Percentiles rank a stretch among this genome's conserved stretches.
Conservation (phyloP, 2,797 vertebrate species). For the Pelobates cultripes region DNA sequence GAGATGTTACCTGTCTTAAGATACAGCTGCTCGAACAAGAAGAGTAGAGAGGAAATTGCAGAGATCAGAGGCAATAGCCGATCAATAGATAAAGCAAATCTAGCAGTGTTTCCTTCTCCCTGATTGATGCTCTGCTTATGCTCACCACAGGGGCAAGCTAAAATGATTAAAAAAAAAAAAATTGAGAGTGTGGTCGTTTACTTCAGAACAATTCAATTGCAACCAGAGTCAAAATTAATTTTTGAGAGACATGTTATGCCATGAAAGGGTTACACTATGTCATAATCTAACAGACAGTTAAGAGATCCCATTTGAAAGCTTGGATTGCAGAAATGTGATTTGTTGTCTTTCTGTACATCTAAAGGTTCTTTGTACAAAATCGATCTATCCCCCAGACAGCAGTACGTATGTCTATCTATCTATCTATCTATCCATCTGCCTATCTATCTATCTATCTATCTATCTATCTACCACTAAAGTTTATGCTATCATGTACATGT, state of each 20-base stretch:
- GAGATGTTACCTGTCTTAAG: constrained; percentile 53
- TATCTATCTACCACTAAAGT: no score
- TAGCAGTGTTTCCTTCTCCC: constrained; percentile 36
- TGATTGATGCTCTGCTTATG: constrained; percentile 52
- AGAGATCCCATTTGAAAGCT: constrained; percentile 53
- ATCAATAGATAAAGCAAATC: constrained; percentile 57
- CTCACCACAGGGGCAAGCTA: constrained; percentile 44
- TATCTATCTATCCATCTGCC: no score
- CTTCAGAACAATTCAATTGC: not conserved
- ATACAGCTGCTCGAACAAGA: constrained; percentile 50
- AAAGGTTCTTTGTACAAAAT: not conserved
- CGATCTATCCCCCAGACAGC: no score
- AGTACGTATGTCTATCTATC: no score
- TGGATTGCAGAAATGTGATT: constrained; percentile 47
- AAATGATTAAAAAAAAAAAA: constrained; percentile 38
- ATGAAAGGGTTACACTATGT: no score
- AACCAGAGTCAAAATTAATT: not conserved
- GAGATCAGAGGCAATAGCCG: constrained; percentile 53
- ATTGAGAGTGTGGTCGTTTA: not conserved
- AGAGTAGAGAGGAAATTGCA: constrained; percentile 50
- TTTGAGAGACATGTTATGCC: no score
- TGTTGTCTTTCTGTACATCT: constrained; percentile 31
- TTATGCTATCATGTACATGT: no score
- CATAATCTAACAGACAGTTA: constrained; percentile 49
- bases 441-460: no score